These are phyloP conservation scores for Adelphocoris suturalis DNA, from an alignment of 2,888 invertebrate genomes.

Conservation along the genomic window DNA sequence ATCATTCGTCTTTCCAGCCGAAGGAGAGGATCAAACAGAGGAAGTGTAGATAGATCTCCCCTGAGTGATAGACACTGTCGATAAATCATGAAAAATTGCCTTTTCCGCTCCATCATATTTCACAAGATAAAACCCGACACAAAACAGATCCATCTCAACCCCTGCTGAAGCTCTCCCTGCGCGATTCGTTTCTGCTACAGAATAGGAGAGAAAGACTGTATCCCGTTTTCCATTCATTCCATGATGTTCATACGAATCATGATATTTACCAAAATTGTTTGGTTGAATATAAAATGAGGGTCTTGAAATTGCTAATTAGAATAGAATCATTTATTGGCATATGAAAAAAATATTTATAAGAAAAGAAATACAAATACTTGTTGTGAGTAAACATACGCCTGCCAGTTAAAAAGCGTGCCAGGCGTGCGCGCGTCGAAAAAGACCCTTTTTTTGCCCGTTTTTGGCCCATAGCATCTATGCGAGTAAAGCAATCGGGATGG, in stretches of 20 bases:
- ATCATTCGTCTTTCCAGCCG: conserved; percentile 51
- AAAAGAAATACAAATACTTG: no score
- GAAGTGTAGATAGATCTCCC: conserved; percentile 61
- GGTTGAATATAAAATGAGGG: no score
- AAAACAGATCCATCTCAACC: conserved; percentile 71
- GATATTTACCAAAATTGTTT: no score
- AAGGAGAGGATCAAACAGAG: conserved; percentile 33
- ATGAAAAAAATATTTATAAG: no score
- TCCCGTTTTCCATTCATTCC: not conserved
- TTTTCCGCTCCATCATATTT: conserved; percentile 72
- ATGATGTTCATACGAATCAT: not conserved
- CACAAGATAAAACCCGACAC: conserved; percentile 66
- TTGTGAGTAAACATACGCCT: no score
- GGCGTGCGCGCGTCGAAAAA: no score
- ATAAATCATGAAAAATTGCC: conserved; percentile 73
- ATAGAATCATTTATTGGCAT: no score
- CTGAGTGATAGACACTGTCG: conserved; percentile 69
- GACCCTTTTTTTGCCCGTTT: no score
- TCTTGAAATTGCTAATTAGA: no score
- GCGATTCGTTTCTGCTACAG: not conserved
- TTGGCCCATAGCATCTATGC: no score
- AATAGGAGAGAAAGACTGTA: not conserved
- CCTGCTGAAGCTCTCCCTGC: not conserved
- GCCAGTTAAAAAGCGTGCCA: no score
- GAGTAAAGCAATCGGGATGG: no score